Conservation (phyloP, 2,113 vertebrate species). For the Apaloderma vittatum region DNA sequence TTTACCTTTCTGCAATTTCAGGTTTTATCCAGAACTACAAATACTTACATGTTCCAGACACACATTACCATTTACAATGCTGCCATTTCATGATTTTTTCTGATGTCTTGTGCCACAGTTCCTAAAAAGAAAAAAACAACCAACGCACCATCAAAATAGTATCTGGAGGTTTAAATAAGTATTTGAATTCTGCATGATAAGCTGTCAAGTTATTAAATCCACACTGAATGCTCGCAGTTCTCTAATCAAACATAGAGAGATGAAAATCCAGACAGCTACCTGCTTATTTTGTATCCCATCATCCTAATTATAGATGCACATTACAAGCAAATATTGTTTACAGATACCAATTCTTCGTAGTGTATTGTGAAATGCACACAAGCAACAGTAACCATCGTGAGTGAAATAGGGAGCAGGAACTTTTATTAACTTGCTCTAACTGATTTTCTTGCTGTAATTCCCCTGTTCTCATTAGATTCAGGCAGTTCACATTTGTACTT, state of each 20-base stretch:
- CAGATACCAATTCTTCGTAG: background rate
- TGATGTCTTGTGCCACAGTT: background rate
- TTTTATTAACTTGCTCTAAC: background rate
- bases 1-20: background rate
- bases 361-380: background rate
- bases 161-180: background rate
- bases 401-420: background rate
- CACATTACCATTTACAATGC: background rate
- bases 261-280: background rate
- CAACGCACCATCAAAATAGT: background rate
- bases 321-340: background rate
- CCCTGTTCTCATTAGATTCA: background rate
- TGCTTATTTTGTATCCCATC: background rate
- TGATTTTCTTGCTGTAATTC: background rate
- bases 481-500: background rate
- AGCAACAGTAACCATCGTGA: background rate
- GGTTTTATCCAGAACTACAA: background rate
- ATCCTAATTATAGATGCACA: background rate
- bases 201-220: background rate
- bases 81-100: fast-evolving
- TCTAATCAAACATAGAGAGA: background rate
- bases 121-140: background rate
- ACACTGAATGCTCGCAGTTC: background rate
- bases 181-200: background rate
- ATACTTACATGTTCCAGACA: background rate